phyloP scores from a whole-genome alignment of 2,888 invertebrate species.

The Incurvaria masculella region DNA sequence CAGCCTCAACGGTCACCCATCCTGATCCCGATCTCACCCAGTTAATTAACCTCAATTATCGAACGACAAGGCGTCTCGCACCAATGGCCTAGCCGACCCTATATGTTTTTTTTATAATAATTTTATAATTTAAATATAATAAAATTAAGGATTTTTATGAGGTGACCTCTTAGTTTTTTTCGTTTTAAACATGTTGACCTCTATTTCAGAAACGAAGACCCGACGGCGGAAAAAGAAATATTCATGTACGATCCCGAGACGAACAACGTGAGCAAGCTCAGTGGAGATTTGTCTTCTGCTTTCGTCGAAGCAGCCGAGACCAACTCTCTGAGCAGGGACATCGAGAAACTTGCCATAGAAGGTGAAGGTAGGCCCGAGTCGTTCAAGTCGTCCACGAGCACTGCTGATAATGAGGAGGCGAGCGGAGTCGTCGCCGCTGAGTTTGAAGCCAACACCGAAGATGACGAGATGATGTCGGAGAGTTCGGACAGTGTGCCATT shows the following conservation, averaged over 20 bases:
- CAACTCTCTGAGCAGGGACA: conserved; percentile 67
- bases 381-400: conserved; percentile 23
- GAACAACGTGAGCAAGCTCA: conserved; percentile 71
- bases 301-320: conserved; percentile 87
- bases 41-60: too few species aligned
- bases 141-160: not conserved
- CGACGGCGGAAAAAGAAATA: conserved; percentile 67
- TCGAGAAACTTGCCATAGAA: conserved; percentile 55
- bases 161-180: too few species aligned
- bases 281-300: conserved; percentile 77
- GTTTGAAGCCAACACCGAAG: conserved; percentile 18
- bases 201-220: conserved; percentile 45
- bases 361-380: conserved; percentile 47
- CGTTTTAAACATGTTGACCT: too few species aligned
- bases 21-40: too few species aligned
- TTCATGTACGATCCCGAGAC: conserved; percentile 82
- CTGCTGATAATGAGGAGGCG: too few species aligned
- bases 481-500: conserved; percentile 53
- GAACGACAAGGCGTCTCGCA: too few species aligned
- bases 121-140: not conserved
- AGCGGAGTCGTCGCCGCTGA: not conserved
- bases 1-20: too few species aligned
- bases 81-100: too few species aligned
- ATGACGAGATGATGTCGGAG: conserved; percentile 31
- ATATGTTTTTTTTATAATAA: conserved; percentile 6